Percentiles rank a stretch among this genome's conserved stretches.
Evolutionary conservation across 2,113 vertebrate genomes (phyloP).

Genomic region (Lonchura striata): DNA sequence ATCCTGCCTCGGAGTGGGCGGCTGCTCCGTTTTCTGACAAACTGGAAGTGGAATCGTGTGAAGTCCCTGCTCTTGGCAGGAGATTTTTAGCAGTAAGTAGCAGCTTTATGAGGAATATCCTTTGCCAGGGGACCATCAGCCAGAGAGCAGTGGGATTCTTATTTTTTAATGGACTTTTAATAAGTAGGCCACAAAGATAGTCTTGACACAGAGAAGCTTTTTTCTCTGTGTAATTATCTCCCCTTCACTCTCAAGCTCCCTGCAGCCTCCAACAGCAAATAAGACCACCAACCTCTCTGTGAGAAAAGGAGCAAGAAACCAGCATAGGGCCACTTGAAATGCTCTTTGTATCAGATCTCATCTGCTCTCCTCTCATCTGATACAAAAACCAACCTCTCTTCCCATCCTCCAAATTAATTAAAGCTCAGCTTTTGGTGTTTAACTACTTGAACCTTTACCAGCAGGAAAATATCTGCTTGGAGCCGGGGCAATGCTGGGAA

Average conservation of each 20-base stretch:
- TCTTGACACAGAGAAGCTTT: conserved; percentile 25
- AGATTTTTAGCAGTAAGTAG: conserved; percentile 48
- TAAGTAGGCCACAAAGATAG: conserved; percentile 60
- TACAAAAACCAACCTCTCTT: not conserved
- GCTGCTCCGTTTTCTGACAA: not conserved
- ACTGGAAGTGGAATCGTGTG: conserved; percentile 4
- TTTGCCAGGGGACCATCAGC: conserved; percentile 57
- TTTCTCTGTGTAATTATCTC: conserved; percentile 26
- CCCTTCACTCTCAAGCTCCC: not conserved
- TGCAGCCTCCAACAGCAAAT: conserved; percentile 14
- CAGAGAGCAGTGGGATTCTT: conserved; percentile 46
- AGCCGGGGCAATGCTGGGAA: not conserved
- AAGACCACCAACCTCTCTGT: conserved; percentile 29
- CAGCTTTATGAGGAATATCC: conserved; percentile 52
- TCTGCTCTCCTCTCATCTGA: not conserved
- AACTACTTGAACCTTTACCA: not conserved
- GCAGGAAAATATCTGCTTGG: fast-evolving
- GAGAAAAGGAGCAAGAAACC: not conserved
- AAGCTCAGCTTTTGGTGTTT: not conserved
- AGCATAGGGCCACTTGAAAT: not conserved
- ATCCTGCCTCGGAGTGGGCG: not conserved
- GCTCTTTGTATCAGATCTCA: not conserved
- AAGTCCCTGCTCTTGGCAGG: conserved; percentile 26
- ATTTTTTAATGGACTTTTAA: conserved; percentile 60
- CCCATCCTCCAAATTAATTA: not conserved